Percentiles rank a stretch among this genome's conserved stretches.
Conservation (phyloP, 2,113 vertebrate species). For the Lepus americanus region DNA sequence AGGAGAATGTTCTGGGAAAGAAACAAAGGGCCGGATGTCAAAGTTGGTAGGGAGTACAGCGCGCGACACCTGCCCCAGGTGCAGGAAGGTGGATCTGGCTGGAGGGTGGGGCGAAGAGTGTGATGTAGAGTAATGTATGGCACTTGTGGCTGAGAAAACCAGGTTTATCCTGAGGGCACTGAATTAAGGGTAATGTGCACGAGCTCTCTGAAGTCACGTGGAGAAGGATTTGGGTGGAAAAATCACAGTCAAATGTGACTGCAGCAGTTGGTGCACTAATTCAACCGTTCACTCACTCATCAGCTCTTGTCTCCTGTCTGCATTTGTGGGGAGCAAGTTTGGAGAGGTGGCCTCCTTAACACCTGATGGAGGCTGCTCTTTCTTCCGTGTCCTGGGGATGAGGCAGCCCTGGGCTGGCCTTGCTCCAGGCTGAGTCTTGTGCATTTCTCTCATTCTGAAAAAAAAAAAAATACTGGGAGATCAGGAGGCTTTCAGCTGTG, state of each 20-base stretch:
- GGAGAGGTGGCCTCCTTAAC: background rate
- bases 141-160: background rate
- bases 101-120: background rate
- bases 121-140: too few species aligned
- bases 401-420: background rate
- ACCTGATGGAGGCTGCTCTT: background rate
- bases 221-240: background rate
- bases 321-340: background rate
- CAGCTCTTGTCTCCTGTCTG: background rate
- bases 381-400: background rate
- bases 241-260: background rate
- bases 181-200: background rate
- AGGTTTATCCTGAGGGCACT: background rate
- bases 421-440: background rate
- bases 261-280: background rate
- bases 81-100: background rate
- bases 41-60: background rate
- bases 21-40: background rate
- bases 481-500: slow-evolving; percentile 54
- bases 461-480: background rate
- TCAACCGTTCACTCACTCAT: background rate
- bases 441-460: slow-evolving; percentile 20
- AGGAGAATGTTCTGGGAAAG: background rate
- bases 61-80: background rate
- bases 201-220: background rate